Evolutionary conservation across 1,140 invertebrate species (phyloP), one percentile per base, ranked within the genome.

Genomic region (Dendrolimus punctatus): DNA sequence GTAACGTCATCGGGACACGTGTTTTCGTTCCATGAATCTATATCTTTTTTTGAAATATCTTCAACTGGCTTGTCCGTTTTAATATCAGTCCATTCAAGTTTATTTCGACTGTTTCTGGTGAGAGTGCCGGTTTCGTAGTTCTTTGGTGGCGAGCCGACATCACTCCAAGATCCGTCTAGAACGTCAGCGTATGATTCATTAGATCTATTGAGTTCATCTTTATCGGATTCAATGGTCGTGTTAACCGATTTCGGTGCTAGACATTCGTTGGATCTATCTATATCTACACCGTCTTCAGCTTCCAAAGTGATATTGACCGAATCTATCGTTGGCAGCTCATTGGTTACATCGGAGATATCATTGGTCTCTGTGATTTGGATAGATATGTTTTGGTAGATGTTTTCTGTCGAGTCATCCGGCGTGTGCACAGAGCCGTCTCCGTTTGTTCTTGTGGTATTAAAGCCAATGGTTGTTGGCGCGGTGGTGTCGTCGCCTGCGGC

Each of bases 11-110:
- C 93, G 0, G 91, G 92, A 48, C 90, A 91, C 7, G 89, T 89
- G 64, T 93, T 91, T 57, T 94, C 93, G 64, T 93, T 94, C 93
- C 94, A 95, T 0, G 93, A 94, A 64, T 93, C 92, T 0, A 64
- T 69, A 40, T 23, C 39, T 46, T 51, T 58, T 8, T 48, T 57
- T 44, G 68, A 68, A 2, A 71, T 68, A 2, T 73, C 76, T n/a
- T 69, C 71, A 40, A 43, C 55, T 38, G 2, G 48, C 9, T 39
- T 8, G 48, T n/a, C 47, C 8, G n/a, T 50, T 40, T 6, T 23
- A 51, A 44, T 39, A 4, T 44, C 44, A 36, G 45, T 47, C 46
- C 46, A 47, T 23, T 47, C 46, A 8, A 47, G 37, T 6, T 23
- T 47, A 10, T 7, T 45, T 10, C 43, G 1, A 10, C 6, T 10